Base-by-base conservation (phyloP, 2,888 invertebrate species). In the Drosophila quasianomalipes region DNA sequence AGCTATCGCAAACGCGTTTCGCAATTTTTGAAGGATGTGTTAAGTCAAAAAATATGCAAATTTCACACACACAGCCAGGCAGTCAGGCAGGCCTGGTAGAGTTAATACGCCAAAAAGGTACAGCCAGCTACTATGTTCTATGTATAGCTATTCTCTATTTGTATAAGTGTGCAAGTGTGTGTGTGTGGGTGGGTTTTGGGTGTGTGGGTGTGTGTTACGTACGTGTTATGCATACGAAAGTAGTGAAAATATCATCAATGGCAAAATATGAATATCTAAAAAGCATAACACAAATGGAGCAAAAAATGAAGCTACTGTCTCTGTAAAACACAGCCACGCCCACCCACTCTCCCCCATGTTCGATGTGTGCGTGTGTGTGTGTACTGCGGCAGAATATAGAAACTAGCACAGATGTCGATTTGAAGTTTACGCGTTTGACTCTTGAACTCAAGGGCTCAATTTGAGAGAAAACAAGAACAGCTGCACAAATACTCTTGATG, bases 21-120 rank as follows among this genome's bases (percentile, higher is more conserved):
- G 82, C 87, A 85, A 88, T 88, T 88, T 89, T 88, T 88, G 89
- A 89, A 88, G 89, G 87, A 88, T 88, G 87, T 89, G 87, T 88
- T 88, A 88, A 88, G 87, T 88, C 86, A 86, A 86, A 86, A 86
- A 88, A 88, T 88, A 88, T 88, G 84, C 88, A 86, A 86, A 88
- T 88, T 88, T 75, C 54, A 76, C 64, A 62, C 58, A 44, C 52
- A 61, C 53, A 26, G 55, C 68, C 41, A 73, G 14, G 62, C 58
- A 82, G 28, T 54, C 53, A 66, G 51, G 62, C 61, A 60, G 70
- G 81, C 62, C 72, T 72, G 75, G 58, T 77, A 58, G 72, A 83
- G 82, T 83, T 81, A 83, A 82, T 82, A 79, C 76, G 62, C 57
- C 64, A 82, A 58, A 74, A 73, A 78, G 74, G 71, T 70, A 81